Evolutionary conservation across 2,888 invertebrate species (phyloP), one percentile per base, ranked within the genome.

Genomic region (Amphipyra berbera): DNA sequence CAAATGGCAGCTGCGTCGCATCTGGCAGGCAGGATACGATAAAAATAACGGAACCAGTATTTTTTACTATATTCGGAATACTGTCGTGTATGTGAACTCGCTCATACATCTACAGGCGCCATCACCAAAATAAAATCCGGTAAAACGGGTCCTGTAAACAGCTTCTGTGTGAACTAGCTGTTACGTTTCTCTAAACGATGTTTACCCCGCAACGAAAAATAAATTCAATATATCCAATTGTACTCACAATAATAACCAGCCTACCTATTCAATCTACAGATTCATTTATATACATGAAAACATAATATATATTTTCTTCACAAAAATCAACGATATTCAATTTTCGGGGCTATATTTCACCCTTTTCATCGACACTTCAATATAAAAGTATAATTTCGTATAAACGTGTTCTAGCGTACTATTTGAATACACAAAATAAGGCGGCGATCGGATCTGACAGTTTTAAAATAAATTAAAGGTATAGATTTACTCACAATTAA

Each of bases 321-420:
- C 12, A 68, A 54, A 56, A 64, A 61, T 55, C 41, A 58, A 30
- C 27, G 13, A 33, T 33, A 62, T 69, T 56, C 58, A 57, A 57
- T 68, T 56, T 59, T 41, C 40, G 15, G 33, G 49, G 57, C 57
- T 50, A 14, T 52, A 53, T 66, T 46, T 37, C 45, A 47, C 48
- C 15, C 35, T 60, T 61, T 72, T 69, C 14, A 58, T 63, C 9
- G 30, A 15, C 38, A 57, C 7, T 60, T 55, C 48, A 21, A 44
- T 49, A 48, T 49, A 37, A 57, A 59, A 49, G 40, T 59, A 46
- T 49, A 52, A 44, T 45, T 60, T 67, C 1, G 37, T 38, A 46
- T 47, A 45, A 58, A 64, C 37, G 9, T 50, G 53, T n/a, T 12
- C 40, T 14, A 14, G 44, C 42, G 42, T 54, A 60, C 57, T 58